These are phyloP conservation scores for Phaedon cochleariae DNA, from an alignment of 2,888 invertebrate genomes.

Conservation along the genomic window DNA sequence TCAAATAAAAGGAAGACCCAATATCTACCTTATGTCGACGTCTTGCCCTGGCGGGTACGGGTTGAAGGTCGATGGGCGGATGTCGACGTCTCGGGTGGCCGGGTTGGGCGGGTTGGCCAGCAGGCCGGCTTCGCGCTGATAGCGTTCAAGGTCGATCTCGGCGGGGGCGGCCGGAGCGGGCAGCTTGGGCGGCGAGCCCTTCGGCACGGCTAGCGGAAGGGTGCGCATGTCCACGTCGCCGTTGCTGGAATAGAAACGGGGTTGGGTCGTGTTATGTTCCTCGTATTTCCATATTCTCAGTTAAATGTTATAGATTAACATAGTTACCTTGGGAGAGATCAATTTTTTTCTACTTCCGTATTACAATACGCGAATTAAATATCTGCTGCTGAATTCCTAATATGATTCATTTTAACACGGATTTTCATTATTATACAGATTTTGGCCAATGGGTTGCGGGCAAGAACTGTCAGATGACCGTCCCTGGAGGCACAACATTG, in stretches of 20 bases:
- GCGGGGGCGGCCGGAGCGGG: constrained; percentile 15
- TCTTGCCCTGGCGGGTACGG: constrained; percentile 40
- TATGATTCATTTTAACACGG: no score
- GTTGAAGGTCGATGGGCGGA: constrained; percentile 34
- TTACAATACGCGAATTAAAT: no score
- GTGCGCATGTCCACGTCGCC: constrained; percentile 62
- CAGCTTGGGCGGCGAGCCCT: constrained; percentile 17
- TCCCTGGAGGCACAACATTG: no score
- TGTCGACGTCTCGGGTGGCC: constrained; percentile 45
- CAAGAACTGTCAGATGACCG: no score
- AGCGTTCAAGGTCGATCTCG: constrained; percentile 44
- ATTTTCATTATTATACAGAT: no score
- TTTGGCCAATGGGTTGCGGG: no score
- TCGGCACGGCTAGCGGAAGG: constrained; percentile 47
- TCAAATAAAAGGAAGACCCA: no score
- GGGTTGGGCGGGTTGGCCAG: constrained; percentile 7
- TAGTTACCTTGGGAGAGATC: no score
- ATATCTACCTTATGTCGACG: constrained; percentile 49
- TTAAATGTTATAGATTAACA: no score
- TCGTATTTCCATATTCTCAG: no score
- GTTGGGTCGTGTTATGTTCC: not conserved
- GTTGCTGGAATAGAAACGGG: constrained; percentile 51
- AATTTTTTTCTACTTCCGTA: no score
- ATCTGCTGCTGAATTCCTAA: no score
- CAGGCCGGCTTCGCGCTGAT: constrained; percentile 48